Percentiles rank a stretch among this genome's conserved stretches.
Evolutionary conservation across 2,113 vertebrate species (phyloP).

Genomic region (Callaeas wilsoni): DNA sequence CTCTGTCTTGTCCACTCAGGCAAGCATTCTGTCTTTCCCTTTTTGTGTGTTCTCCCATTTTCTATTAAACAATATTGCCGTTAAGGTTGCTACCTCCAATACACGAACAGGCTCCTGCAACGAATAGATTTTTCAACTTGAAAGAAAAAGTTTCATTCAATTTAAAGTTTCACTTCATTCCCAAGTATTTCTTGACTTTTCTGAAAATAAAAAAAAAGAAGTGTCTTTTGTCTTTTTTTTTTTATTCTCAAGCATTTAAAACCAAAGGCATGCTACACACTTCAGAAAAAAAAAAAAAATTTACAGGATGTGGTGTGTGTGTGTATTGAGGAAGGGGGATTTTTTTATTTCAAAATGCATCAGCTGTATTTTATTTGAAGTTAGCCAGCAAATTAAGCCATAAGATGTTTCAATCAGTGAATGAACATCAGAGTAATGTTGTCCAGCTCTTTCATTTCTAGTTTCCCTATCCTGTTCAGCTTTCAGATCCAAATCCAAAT

Average conservation of each 20-base stretch:
- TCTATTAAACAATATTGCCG: background rate
- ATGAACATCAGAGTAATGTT: background rate
- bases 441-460: background rate
- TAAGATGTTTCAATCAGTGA: background rate
- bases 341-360: background rate
- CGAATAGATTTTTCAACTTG: constrained; percentile 21
- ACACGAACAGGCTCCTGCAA: background rate
- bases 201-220: background rate
- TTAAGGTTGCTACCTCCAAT: background rate
- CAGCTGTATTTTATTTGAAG: background rate
- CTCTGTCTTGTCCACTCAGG: background rate
- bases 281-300: background rate
- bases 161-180: constrained; percentile 21
- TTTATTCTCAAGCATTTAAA: background rate
- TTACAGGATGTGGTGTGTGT: background rate
- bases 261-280: background rate
- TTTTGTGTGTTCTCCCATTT: background rate
- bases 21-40: background rate
- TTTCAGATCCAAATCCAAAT: constrained; percentile 20
- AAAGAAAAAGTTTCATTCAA: constrained; percentile 20
- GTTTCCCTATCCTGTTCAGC: background rate
- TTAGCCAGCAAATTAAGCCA: background rate
- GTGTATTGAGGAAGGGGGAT: background rate
- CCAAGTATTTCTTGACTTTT: background rate
- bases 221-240: background rate